Conservation (phyloP, 2,113 vertebrate genomes). For the Canis aureus region DNA sequence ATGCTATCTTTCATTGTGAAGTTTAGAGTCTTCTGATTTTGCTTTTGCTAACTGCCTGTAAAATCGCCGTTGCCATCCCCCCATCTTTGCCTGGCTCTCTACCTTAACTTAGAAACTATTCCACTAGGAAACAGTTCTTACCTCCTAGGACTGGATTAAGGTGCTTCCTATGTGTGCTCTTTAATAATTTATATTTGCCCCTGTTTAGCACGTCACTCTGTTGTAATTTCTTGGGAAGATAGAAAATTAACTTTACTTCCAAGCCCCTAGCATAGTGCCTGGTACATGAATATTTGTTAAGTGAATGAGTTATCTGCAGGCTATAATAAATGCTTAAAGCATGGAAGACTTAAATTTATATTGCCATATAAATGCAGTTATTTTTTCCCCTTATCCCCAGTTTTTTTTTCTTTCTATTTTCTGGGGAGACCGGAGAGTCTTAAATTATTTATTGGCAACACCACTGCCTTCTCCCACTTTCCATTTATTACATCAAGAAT, state of each 20-base stretch:
- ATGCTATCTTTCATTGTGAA: not conserved
- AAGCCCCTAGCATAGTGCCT: conserved; percentile 4
- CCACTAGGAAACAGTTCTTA: not conserved
- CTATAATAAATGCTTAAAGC: conserved; percentile 11
- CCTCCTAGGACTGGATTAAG: not conserved
- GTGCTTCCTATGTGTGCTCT: not conserved
- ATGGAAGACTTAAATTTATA: conserved; percentile 36
- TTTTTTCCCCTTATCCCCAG: not conserved
- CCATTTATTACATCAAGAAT: conserved; percentile 41
- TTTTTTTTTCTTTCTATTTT: not conserved
- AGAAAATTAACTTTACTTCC: conserved; percentile 40
- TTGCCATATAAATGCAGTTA: conserved; percentile 16
- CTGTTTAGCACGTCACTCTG: not conserved
- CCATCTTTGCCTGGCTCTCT: not conserved
- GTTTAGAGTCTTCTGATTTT: not conserved
- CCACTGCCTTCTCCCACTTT: not conserved
- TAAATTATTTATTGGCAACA: conserved; percentile 36
- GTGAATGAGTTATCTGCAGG: not conserved
- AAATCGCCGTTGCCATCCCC: not conserved
- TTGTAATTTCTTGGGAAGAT: conserved; percentile 6
- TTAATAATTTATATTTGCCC: not conserved
- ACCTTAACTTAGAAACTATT: not conserved
- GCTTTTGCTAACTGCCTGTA: not conserved
- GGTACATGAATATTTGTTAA: conserved; percentile 41
- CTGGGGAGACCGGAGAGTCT: not conserved